Evolutionary conservation across 2,113 vertebrate genomes (phyloP).

Genomic region (Megaceryle torquata): DNA sequence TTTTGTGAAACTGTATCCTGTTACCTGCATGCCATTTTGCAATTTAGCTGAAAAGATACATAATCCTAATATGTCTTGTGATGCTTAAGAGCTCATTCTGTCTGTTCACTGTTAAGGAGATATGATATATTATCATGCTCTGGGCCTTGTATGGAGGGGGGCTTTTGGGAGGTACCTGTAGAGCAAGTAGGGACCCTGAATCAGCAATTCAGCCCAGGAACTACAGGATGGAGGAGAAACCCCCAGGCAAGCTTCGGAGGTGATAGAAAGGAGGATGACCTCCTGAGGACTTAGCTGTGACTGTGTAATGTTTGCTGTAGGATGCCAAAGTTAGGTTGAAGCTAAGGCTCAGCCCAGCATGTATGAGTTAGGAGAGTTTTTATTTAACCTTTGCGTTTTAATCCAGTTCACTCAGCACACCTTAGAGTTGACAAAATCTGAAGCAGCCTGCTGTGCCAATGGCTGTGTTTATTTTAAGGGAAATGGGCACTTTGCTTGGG

Average conservation of each 20-base stretch:
- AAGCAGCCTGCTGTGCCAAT: neutral
- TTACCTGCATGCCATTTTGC: neutral
- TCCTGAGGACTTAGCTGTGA: neutral
- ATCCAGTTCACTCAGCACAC: neutral
- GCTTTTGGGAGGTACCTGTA: neutral
- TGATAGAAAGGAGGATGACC: neutral
- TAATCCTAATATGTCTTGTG: neutral
- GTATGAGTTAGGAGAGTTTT: neutral
- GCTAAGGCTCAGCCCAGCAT: neutral
- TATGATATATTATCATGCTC: neutral
- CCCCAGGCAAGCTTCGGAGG: neutral
- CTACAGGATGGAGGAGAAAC: neutral
- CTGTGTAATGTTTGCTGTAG: neutral
- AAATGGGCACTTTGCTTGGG: neutral
- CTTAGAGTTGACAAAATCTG: neutral
- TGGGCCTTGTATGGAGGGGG: neutral
- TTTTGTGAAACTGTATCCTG: neutral
- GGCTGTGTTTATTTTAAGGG: neutral
- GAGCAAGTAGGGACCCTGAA: neutral
- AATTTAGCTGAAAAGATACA: neutral
- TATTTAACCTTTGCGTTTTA: neutral
- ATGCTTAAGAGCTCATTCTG: neutral
- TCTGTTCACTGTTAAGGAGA: neutral
- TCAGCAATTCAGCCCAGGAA: neutral
- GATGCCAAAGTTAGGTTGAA: neutral